Conservation (phyloP, 2,113 vertebrate species). For the Apistogramma diplotaenia region DNA sequence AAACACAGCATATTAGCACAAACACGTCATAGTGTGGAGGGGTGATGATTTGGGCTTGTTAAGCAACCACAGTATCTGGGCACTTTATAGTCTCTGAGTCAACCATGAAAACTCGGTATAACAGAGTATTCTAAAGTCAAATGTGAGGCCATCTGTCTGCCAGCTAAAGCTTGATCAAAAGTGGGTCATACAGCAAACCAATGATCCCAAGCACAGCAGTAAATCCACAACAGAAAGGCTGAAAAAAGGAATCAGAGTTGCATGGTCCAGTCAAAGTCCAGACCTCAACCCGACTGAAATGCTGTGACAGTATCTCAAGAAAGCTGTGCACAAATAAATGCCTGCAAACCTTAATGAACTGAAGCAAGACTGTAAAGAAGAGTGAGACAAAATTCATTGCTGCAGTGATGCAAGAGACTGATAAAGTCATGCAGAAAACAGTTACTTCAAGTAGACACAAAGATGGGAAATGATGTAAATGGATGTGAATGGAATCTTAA, state of each 20-base stretch:
- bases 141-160: not conserved
- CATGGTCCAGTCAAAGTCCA: not conserved
- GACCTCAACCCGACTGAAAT: not conserved
- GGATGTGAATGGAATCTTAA: not conserved
- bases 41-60: not conserved
- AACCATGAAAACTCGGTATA: too few species aligned
- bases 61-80: not conserved
- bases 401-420: not conserved
- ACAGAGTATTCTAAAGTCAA: not conserved
- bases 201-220: not conserved
- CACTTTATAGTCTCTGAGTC: too few species aligned
- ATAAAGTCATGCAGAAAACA: not conserved
- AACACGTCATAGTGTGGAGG: not conserved
- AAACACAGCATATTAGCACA: not conserved
- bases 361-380: not conserved
- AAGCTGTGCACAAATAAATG: too few species aligned
- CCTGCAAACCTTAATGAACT: not conserved
- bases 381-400: not conserved
- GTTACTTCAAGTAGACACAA: not conserved
- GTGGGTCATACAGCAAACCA: not conserved
- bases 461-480: too few species aligned
- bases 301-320: not conserved
- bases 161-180: not conserved
- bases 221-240: too few species aligned
- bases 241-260: too few species aligned